These are phyloP conservation scores for Spodoptera litura DNA, from an alignment of 1,140 invertebrate species.

Conservation along the genomic window DNA sequence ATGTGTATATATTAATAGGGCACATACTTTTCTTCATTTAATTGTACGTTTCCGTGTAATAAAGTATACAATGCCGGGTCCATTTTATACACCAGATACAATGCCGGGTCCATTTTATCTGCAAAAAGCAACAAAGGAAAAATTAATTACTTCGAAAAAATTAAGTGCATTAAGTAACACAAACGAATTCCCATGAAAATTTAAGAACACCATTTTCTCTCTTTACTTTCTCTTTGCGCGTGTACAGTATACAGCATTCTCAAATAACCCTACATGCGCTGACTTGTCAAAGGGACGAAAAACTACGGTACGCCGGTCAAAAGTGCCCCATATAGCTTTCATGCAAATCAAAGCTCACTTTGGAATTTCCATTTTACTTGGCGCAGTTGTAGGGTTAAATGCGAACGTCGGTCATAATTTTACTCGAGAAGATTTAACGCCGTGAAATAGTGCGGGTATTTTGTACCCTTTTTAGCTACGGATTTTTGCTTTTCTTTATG, in stretches of 20 bases:
- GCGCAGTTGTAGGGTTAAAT: slow-evolving; percentile 37
- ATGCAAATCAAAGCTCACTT: slow-evolving; percentile 45
- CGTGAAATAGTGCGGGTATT: slow-evolving; percentile 4
- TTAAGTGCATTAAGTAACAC: too few relatives aligned
- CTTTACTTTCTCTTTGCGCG: background rate
- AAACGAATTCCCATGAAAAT: background rate
- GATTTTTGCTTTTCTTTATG: background rate
- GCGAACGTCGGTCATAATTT: slow-evolving; percentile 32
- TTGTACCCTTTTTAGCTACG: slow-evolving; percentile 11
- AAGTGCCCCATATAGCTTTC: slow-evolving; percentile 42
- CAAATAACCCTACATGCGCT: slow-evolving; percentile 28
- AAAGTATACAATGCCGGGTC: too few relatives aligned
- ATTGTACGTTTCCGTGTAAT: too few relatives aligned
- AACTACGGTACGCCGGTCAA: slow-evolving; percentile 46
- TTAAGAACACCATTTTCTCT: slow-evolving; percentile 7
- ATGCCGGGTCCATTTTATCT: too few relatives aligned
- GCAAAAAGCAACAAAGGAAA: too few relatives aligned
- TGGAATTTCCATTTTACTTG: slow-evolving; percentile 39
- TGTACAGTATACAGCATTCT: slow-evolving; percentile 19
- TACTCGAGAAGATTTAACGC: slow-evolving; percentile 16
- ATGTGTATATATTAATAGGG: too few relatives aligned
- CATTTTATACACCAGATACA: too few relatives aligned
- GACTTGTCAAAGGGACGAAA: slow-evolving; percentile 44
- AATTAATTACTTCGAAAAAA: too few relatives aligned
- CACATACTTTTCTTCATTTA: too few relatives aligned